These are phyloP conservation scores for Hyaena hyaena DNA, from an alignment of 2,113 vertebrate genomes.

Conservation along the genomic window DNA sequence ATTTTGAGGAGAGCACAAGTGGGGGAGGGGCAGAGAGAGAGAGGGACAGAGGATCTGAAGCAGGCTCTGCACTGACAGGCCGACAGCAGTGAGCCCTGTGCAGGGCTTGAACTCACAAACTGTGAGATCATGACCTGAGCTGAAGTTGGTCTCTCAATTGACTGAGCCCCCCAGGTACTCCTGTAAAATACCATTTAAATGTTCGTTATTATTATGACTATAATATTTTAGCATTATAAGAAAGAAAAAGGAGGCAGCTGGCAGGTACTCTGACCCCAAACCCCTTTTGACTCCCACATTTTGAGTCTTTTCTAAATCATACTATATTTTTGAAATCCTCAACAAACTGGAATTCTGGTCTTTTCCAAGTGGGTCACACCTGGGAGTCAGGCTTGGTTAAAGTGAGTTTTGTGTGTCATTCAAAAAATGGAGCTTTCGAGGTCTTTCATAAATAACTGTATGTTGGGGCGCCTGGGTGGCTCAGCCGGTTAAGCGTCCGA, in stretches of 20 bases:
- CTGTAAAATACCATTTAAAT: neutral
- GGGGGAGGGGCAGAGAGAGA: too few relatives aligned
- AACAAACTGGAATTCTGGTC: neutral
- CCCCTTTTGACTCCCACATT: neutral
- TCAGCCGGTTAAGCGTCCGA: too few relatives aligned
- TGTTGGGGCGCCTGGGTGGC: too few relatives aligned
- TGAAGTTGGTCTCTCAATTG: too few relatives aligned
- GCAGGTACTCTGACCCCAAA: neutral
- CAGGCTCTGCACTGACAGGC: too few relatives aligned
- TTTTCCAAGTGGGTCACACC: neutral
- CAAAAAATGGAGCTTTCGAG: neutral
- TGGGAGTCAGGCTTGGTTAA: neutral
- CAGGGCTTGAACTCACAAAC: too few relatives aligned
- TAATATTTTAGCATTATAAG: neutral
- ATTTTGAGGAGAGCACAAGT: too few relatives aligned
- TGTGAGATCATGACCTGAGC: too few relatives aligned
- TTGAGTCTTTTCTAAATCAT: constrained; percentile 35
- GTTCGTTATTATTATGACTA: neutral
- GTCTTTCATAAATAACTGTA: neutral
- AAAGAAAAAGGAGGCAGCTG: constrained; percentile 19
- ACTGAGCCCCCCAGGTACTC: too few relatives aligned
- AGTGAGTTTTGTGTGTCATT: neutral
- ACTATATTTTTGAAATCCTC: neutral
- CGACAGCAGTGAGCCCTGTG: too few relatives aligned
- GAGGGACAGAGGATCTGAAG: too few relatives aligned